Conservation (phyloP, 2,113 vertebrate genomes). For the Anthoscopus minutus region DNA sequence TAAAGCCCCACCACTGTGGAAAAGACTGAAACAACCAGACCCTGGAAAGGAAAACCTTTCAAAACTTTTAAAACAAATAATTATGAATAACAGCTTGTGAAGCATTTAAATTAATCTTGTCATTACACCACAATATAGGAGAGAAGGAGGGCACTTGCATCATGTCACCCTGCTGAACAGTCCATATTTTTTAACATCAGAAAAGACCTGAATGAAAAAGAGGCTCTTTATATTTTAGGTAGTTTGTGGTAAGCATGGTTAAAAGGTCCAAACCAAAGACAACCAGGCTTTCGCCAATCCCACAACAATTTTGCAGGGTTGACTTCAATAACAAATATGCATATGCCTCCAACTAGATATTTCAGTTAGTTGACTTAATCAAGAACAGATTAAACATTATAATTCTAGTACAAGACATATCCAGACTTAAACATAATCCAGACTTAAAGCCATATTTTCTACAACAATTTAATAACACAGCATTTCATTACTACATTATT, state of each 20-base stretch:
- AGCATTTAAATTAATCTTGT: background rate
- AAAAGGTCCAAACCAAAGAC: conserved; percentile 63
- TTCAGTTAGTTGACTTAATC: conserved; percentile 47
- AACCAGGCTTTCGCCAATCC: conserved; percentile 66
- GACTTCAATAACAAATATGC: conserved; percentile 66
- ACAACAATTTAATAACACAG: background rate
- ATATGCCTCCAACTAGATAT: conserved; percentile 69
- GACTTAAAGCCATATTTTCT: conserved; percentile 47
- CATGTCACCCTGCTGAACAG: background rate
- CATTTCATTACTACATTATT: background rate
- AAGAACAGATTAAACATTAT: conserved; percentile 59
- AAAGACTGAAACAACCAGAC: background rate
- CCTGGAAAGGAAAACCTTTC: background rate
- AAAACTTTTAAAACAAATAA: conserved; percentile 10
- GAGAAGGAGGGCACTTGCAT: background rate
- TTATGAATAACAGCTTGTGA: background rate
- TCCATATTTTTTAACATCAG: conserved; percentile 23
- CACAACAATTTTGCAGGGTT: conserved; percentile 75
- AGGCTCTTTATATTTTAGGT: conserved; percentile 54
- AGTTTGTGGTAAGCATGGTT: conserved; percentile 69
- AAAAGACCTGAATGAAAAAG: conserved; percentile 2
- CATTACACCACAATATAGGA: background rate
- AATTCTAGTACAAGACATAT: conserved; percentile 19
- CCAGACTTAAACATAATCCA: conserved; percentile 43
- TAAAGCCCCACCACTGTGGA: background rate